Evolutionary conservation across 2,888 invertebrate species (phyloP).

Genomic region (Strigamia maritima): DNA sequence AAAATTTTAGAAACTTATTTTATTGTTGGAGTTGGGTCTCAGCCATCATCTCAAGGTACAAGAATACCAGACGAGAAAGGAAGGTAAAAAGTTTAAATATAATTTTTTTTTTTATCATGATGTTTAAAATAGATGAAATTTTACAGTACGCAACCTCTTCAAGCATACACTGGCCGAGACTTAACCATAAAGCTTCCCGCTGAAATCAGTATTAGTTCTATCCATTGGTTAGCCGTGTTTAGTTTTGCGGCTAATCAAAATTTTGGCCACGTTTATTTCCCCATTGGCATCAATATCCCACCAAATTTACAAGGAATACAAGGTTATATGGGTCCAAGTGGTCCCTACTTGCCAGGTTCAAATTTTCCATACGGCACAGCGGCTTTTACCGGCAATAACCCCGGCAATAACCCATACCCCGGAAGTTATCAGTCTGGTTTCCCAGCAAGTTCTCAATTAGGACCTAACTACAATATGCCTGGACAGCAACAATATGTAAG

Average conservation of each 20-base stretch:
- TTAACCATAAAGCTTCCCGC: constrained; percentile 40
- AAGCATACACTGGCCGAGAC: constrained; percentile 40
- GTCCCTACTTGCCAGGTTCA: constrained; percentile 14
- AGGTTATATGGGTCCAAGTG: constrained; percentile 27
- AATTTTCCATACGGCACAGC: not conserved
- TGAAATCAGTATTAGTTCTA: constrained; percentile 37
- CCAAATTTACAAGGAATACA: constrained; percentile 39
- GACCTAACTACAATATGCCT: constrained; percentile 22
- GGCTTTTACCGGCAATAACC: constrained; percentile 6
- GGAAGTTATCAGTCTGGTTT: constrained; percentile 8
- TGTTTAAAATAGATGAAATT: not conserved
- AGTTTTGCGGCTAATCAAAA: constrained; percentile 39
- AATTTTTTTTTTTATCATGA: not conserved
- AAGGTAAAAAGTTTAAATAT: constrained; percentile 35
- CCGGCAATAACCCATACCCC: not conserved
- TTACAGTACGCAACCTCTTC: constrained; percentile 40
- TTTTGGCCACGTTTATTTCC: constrained; percentile 39
- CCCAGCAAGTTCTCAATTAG: not conserved
- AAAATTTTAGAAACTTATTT: constrained; percentile 41
- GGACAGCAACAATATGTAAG: constrained; percentile 20
- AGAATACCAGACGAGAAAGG: constrained; percentile 42
- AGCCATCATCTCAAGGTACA: constrained; percentile 40
- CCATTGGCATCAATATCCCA: constrained; percentile 40
- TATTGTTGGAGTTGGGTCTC: constrained; percentile 40
- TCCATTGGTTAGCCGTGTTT: constrained; percentile 40